Base-by-base conservation (phyloP, 2,888 invertebrate genomes). In the Caprella mutica region DNA sequence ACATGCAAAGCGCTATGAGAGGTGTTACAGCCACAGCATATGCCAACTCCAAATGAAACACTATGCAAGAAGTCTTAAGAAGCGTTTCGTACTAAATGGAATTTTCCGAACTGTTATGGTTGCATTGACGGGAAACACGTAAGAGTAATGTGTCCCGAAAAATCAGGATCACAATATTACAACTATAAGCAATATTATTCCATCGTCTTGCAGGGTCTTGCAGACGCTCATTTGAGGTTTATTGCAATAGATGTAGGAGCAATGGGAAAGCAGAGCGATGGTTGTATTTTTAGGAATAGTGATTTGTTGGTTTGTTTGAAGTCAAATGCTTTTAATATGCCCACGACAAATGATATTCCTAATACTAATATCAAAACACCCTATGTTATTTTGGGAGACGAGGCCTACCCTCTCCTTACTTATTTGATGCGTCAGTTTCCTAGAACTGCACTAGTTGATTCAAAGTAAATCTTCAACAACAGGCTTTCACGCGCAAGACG, bases 101-200 rank as follows among this genome's bases (percentile, higher is more conserved):
- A 44, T 44, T 44, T 44, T 26, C 44, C 44, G 6, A 44, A 44
- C 14, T 44, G 44, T 26, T 44, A 27, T 26, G 44, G 44, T 5
- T 24, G 14, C 24, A 26, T 44, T 14, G 44, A 44, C 14, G 44
- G 26, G 26, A 44, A 44, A 21, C 44, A 44, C 27, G 17, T 44
- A 14, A 5, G 26, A 3, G 27, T 44, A n/a, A 9, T 5, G 3
- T 24, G 26, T 24, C 44, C 27, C n/a, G 5, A 44, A 9, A 3
- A 44, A 26, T 44, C 26, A 44, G 44, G 44, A 26, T 44, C 44
- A 8, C 27, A 26, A 21, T 23, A 5, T 14, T 44, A 6, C 26
- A 44, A 44, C 27, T 26, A 44, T 14, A 44, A 44, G n/a, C 26
- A 44, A 14, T 44, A 6, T 44, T 44, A 27, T 26, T 44, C 24